Percentiles rank a stretch among this genome's conserved stretches.
Evolutionary conservation across 2,888 invertebrate genomes (phyloP).

Genomic region (Bruchidius siliquastri): DNA sequence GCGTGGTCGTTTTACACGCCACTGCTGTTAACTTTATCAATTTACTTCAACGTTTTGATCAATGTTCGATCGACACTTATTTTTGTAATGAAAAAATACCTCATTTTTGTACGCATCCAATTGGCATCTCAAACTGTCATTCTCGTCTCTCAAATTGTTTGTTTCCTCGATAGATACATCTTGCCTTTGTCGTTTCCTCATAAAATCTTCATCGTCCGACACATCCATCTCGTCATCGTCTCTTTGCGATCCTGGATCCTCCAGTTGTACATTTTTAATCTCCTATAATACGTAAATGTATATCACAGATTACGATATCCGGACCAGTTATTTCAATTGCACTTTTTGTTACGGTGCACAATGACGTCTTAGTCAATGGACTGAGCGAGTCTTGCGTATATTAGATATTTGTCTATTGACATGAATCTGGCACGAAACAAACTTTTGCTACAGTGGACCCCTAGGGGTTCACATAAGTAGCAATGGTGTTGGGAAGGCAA

Average conservation of each 20-base stretch:
- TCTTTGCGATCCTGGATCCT: slow-evolving; percentile 55
- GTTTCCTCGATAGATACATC: slow-evolving; percentile 30
- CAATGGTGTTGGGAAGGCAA: too few relatives aligned
- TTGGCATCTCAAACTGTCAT: slow-evolving; percentile 85
- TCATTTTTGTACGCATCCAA: slow-evolving; percentile 93
- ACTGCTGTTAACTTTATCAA: too few relatives aligned
- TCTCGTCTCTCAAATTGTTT: slow-evolving; percentile 66
- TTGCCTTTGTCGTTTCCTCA: slow-evolving; percentile 36
- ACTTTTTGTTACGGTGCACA: neutral
- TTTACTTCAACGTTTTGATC: neutral
- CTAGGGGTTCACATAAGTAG: too few relatives aligned
- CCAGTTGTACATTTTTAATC: slow-evolving; percentile 63
- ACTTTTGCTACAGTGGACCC: too few relatives aligned
- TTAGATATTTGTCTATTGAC: too few relatives aligned
- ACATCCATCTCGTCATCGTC: slow-evolving; percentile 86
- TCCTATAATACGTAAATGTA: slow-evolving; percentile 50
- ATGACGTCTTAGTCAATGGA: neutral
- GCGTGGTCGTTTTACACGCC: too few relatives aligned
- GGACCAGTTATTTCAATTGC: neutral
- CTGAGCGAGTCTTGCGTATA: neutral
- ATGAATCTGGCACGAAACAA: too few relatives aligned
- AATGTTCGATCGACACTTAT: too few relatives aligned
- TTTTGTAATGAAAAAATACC: slow-evolving; percentile 28
- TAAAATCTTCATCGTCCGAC: slow-evolving; percentile 62
- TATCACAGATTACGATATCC: neutral